Base-by-base conservation (phyloP, 2,113 vertebrate species). In the Cyphomyrus discorhynchus region DNA sequence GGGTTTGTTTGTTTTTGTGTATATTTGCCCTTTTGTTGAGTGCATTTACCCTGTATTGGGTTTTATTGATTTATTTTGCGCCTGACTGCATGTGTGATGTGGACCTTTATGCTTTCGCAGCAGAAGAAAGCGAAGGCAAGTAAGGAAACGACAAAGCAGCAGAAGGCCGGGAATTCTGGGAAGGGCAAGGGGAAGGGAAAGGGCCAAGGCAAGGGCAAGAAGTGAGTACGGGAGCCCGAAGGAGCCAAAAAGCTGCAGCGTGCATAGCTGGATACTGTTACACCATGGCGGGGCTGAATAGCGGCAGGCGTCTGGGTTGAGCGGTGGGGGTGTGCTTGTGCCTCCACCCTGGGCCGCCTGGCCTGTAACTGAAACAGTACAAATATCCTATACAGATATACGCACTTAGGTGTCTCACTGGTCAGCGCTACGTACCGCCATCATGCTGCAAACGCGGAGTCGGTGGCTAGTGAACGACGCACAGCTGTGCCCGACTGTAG, bases 101-200 rank as follows among this genome's bases (percentile, higher is more conserved):
- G 88, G 50, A 9, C 6, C 39, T 49, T 88, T 91, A 70, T 89
- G 56, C 62, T 21, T 90, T 88, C 53, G 17, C 92, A 97, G 96
- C 97, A 97, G 93, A 99, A 97, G 95, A 99, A 97, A 92, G 90
- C 74, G 0, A 98, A 97, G 94, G 88, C 95, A 90, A 94, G 95
- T 90, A 99, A 97, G 93, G 91, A 94, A 70, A 58, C n/a, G n/a
- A 13, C 95, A 88, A 98, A 96, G 91, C 94, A 94, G 92, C 96
- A 96, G 92, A 97, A 96, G 94, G 94, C 93, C 0, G 96, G 95
- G 58, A 96, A 96, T 91, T 95, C 94, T 90, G 96, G 94, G 53
- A 97, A 97, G 91, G 96, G 96, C 49, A 97, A 98, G 91, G 96
- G 96, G 2, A 98, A 96, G 74, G 95, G 92, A 17, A 95, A 93